A percentile compares a stretch with the other conserved stretches of the same genome.
Evolutionary conservation across 2,888 invertebrate genomes (phyloP).

Genomic region (Venustoraphidia nigricollis): DNA sequence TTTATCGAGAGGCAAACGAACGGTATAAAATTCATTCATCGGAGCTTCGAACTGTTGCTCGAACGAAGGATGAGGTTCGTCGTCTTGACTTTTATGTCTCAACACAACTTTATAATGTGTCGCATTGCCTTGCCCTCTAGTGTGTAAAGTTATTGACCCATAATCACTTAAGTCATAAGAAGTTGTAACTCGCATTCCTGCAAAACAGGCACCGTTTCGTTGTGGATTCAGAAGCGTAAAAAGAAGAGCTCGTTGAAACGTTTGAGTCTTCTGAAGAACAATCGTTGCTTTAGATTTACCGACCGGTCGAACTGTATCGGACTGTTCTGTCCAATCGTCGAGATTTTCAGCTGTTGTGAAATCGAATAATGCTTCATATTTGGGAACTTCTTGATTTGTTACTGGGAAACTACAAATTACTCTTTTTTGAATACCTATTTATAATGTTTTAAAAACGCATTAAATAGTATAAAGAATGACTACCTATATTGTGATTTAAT

Average conservation of each 20-base stretch:
- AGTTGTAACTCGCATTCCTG: slow-evolving; percentile 37
- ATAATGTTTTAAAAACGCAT: too few relatives aligned
- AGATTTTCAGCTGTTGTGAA: slow-evolving; percentile 36
- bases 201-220: slow-evolving; percentile 50
- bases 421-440: too few relatives aligned
- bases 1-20: slow-evolving; percentile 34
- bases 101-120: slow-evolving; percentile 43
- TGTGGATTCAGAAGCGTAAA: slow-evolving; percentile 50
- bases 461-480: too few relatives aligned
- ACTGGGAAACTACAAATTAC: too few relatives aligned
- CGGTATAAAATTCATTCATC: slow-evolving; percentile 33
- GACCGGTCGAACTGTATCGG: slow-evolving; percentile 45
- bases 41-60: slow-evolving; percentile 42
- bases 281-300: slow-evolving; percentile 50
- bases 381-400: neutral
- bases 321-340: slow-evolving; percentile 42
- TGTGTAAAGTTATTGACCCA: slow-evolving; percentile 33
- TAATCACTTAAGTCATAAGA: slow-evolving; percentile 33
- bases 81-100: slow-evolving; percentile 37
- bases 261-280: slow-evolving; percentile 38
- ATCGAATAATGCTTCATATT: slow-evolving; percentile 30
- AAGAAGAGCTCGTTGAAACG: slow-evolving; percentile 44
- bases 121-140: slow-evolving; percentile 42
- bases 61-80: slow-evolving; percentile 41
- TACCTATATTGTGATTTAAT: too few relatives aligned